Conservation (phyloP, 2,113 vertebrate genomes). For the Stigmatopora argus region DNA sequence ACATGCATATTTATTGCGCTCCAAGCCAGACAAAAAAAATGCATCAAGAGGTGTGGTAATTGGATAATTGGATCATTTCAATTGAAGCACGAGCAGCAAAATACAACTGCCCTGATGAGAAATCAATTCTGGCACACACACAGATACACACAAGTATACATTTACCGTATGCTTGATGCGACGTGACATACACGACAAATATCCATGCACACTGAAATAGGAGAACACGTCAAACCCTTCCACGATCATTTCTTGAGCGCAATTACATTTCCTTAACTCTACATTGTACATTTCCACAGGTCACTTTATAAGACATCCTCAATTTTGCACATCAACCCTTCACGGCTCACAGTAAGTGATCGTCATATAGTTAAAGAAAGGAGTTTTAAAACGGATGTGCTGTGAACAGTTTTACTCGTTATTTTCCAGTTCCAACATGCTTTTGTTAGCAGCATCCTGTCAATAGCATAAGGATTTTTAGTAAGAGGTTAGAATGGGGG, state of each 20-base stretch:
- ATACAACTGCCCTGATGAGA: not conserved
- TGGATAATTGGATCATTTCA: not conserved
- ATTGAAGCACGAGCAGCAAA: not conserved
- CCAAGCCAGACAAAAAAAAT: slow-evolving; percentile 25
- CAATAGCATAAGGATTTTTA: no score
- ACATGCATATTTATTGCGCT: slow-evolving; percentile 53
- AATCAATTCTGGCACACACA: not conserved
- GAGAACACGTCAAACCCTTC: not conserved
- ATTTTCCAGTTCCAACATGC: not conserved
- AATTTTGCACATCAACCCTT: not conserved
- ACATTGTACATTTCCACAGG: not conserved
- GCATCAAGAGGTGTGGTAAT: not conserved
- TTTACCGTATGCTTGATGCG: not conserved
- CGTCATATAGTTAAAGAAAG: not conserved
- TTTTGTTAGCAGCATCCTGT: no score
- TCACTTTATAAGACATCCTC: not conserved
- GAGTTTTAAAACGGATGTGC: not conserved
- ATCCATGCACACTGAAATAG: not conserved
- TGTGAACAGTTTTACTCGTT: not conserved
- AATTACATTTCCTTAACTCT: not conserved
- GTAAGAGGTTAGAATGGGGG: not conserved
- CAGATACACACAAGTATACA: not conserved
- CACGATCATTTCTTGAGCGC: not conserved
- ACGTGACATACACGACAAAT: not conserved
- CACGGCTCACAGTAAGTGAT: not conserved